Evolutionary conservation across 2,797 vertebrate species (phyloP), one percentile per base, ranked within the genome.

Genomic region (Babyrousa celebensis): DNA sequence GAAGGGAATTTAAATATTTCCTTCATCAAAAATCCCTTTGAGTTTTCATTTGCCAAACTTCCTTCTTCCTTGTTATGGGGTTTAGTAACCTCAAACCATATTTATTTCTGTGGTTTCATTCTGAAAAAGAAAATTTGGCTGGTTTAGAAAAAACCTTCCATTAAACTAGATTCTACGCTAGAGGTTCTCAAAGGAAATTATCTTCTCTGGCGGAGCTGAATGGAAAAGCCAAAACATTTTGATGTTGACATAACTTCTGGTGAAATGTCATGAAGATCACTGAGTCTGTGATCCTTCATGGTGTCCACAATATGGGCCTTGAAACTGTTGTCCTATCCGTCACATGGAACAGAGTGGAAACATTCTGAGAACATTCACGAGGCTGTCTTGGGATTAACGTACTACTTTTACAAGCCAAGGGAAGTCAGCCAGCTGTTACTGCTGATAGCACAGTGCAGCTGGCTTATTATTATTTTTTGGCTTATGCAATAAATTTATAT

Each of bases 101-200:
- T 88, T 97, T 92, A 92, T 89, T 84, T 95, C 15, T 95, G 97
- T 80, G 97, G 97, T 92, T 98, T 98, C 54, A 74, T 96, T 96
- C 58, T 96, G 83, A 94, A 96, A 97, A 96, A 91, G 63, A 89
- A 97, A 94, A 62, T 60, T 82, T 85, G 58, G 21, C 93, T 87
- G 63, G 27, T 89, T 94, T 91, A 89, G 36, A 82, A 63, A 85
- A 92, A 93, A 25, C 23, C 60, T 17, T 54, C 11, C 29, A 74
- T 85, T 92, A 83, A 90, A 43, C 54, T 90, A 88, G 54, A 86
- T 91, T 94, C 65, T 68, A 68, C 91, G 4, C 32, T 60, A 36
- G 9, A 77, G 12, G 12, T 54, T 93, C 56, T 62, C 86, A 91
- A 85, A 89, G 91, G 94, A 96, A 97, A 93, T 95, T 63, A 54